Evolutionary conservation across 2,888 invertebrate species (phyloP), one percentile per base, ranked within the genome.

Genomic region (Scaptomyza polygonia): DNA sequence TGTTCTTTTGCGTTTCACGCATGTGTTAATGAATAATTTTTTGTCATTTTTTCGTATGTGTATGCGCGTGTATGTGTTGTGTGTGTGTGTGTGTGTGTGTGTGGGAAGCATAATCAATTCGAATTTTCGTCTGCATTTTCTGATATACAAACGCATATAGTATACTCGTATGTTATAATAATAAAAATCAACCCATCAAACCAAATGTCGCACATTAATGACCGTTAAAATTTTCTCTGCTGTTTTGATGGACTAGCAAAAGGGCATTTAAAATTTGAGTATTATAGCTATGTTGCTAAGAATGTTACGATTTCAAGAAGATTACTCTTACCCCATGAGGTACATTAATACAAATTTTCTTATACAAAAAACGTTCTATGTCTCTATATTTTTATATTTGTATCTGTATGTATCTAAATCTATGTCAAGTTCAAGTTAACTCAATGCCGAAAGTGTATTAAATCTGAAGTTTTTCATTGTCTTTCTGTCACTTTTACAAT

Each of bases 1-100:
- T 87, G 89, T 79, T 87, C 78, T 77, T 79, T 72, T 76, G 67
- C 75, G 69, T 79, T 87, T 76, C 78, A 77, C 83, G 83, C 80
- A 82, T 88, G 82, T 85, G 80, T 84, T 81, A 87, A 85, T 87
- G 88, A 87, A 84, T 88, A 81, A 70, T 72, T 73, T 77, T 69
- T 71, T 59, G 49, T 53, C 29, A 44, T 8, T 54, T 56, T 42
- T 54, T 14, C 48, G 21, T 34, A 1, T 48, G 57, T 49, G 32
- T 11, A 32, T 48, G 59, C 53, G 45, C 7, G 42, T 52, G 61
- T 59, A 43, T 53, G 45, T 44, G 39, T n/a, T 43, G 9, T 53
- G 42, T 49, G 40, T 47, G 53, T 47, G 52, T 52, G 61, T 59
- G 44, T 53, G 45, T 44, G 39, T 43, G 9, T 53, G 42, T 49